A percentile compares a stretch with the other conserved stretches of the same genome.
These are phyloP conservation scores for Chymomyza amoena DNA, from an alignment of 2,888 invertebrate genomes.

Conservation along the genomic window DNA sequence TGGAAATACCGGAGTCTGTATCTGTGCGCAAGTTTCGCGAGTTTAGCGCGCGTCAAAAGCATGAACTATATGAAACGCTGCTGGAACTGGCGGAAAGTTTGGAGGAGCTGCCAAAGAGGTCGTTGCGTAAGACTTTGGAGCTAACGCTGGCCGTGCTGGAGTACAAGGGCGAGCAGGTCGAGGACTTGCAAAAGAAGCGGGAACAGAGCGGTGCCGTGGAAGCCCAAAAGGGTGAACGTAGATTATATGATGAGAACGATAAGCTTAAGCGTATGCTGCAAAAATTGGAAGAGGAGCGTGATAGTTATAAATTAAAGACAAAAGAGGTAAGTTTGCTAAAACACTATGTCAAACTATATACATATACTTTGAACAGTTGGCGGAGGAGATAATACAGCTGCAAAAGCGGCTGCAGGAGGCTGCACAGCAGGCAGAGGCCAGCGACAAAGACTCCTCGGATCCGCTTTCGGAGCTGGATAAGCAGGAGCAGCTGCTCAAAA, in stretches of 20 bases:
- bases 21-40: slow-evolving; percentile 73
- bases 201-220: slow-evolving; percentile 40
- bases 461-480: slow-evolving; percentile 80
- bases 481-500: slow-evolving; percentile 80
- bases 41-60: slow-evolving; percentile 67
- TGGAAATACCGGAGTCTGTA: slow-evolving; percentile 73
- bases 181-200: slow-evolving; percentile 45
- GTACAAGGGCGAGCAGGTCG: slow-evolving; percentile 75
- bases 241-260: slow-evolving; percentile 74
- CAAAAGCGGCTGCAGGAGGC: slow-evolving; percentile 73
- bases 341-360: not conserved
- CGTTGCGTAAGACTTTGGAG: slow-evolving; percentile 75
- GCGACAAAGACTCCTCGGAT: slow-evolving; percentile 80
- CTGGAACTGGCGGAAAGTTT: slow-evolving; percentile 61
- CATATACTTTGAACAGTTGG: slow-evolving; percentile 51
- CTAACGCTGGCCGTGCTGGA: slow-evolving; percentile 72
- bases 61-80: slow-evolving; percentile 74
- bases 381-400: slow-evolving; percentile 72
- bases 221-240: slow-evolving; percentile 41
- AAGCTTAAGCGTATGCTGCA: slow-evolving; percentile 74
- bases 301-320: slow-evolving; percentile 60
- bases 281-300: slow-evolving; percentile 74
- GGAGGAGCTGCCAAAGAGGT: slow-evolving; percentile 75
- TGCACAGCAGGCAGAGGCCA: slow-evolving; percentile 65
- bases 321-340: slow-evolving; percentile 63